Conservation (phyloP, 53 echinoderm and acorn worm genomes). For the Astropecten irregularis region DNA sequence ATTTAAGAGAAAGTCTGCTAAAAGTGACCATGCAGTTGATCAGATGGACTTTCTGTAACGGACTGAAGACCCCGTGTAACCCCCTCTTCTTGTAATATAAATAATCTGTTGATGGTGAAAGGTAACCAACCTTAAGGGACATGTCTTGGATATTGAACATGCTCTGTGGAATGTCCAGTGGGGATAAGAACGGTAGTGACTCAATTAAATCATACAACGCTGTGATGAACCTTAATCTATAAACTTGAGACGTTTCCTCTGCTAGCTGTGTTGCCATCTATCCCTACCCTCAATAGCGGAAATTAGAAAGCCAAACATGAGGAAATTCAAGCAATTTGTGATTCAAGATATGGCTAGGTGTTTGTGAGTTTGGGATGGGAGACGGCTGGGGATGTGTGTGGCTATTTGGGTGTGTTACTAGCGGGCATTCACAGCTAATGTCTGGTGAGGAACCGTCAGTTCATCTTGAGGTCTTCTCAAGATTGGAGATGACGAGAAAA, state of each 20-base stretch:
- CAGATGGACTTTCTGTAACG: no score
- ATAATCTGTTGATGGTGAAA: neutral
- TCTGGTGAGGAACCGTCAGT: no score
- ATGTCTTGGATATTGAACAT: constrained; percentile 31
- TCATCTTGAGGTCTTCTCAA: no score
- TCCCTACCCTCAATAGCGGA: constrained; percentile 17
- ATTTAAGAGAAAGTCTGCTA: neutral
- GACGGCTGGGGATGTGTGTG: neutral
- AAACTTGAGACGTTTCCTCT: constrained; percentile 20
- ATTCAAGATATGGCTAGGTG: constrained; percentile 4
- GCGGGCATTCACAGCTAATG: neutral
- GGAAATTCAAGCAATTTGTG: constrained; percentile 51
- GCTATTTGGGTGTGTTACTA: neutral
- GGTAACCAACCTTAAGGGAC: no score
- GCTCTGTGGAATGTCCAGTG: neutral
- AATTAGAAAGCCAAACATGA: constrained; percentile 55
- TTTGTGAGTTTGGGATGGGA: constrained; percentile 37
- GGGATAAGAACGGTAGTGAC: constrained; percentile 33
- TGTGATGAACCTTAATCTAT: neutral
- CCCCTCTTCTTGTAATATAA: constrained; percentile 15
- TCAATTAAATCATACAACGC: constrained; percentile 48
- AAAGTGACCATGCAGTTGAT: no score
- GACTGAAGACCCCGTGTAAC: no score
- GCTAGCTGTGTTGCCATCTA: neutral
- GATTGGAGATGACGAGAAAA: no score